Conservation (phyloP, 2,888 invertebrate species). For the Enoplolaimus lenunculus region DNA sequence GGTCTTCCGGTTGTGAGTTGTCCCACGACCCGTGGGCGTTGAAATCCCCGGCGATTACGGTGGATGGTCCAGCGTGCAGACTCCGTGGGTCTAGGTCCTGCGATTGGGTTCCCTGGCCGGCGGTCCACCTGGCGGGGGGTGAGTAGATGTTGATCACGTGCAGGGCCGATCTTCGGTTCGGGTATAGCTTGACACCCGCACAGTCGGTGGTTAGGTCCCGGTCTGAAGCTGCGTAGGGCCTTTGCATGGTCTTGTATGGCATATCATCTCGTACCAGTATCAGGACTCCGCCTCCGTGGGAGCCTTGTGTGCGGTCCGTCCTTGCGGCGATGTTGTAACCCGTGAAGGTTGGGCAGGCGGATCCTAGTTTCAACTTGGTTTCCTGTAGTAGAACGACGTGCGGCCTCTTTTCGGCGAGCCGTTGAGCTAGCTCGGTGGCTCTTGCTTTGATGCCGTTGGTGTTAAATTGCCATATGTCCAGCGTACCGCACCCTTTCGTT, state of each 20-base stretch:
- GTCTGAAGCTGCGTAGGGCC: background rate
- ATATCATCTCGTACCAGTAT: background rate
- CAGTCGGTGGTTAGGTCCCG: background rate
- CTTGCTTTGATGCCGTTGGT: background rate
- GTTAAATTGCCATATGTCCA: background rate
- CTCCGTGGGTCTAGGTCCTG: background rate
- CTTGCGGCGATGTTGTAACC: background rate
- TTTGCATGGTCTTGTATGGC: background rate
- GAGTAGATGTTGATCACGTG: background rate
- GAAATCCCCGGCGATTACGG: background rate
- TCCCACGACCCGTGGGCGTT: background rate
- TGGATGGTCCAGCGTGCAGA: background rate
- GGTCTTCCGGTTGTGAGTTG: background rate
- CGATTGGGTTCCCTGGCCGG: background rate
- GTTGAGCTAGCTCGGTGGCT: background rate
- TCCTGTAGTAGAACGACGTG: conserved; percentile 3
- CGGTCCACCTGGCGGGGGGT: background rate
- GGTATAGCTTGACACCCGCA: background rate
- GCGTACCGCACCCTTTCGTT: background rate
- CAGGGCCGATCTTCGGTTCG: background rate
- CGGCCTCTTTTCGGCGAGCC: background rate
- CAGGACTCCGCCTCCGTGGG: background rate
- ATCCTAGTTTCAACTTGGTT: background rate
- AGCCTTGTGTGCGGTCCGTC: background rate
- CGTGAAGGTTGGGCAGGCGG: background rate